Evolutionary conservation across 2,888 invertebrate genomes (phyloP).

Genomic region (Allolobophora icterica): DNA sequence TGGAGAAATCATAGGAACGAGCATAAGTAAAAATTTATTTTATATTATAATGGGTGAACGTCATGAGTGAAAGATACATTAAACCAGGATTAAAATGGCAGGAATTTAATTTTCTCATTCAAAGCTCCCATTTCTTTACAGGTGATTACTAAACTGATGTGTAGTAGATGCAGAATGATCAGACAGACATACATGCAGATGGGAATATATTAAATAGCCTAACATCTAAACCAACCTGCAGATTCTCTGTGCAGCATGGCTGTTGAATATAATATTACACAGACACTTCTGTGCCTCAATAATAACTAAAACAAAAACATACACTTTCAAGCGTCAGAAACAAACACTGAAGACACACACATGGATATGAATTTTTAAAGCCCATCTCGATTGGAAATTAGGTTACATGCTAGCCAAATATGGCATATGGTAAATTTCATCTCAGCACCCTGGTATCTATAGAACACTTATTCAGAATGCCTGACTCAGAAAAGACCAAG

Average conservation of each 20-base stretch:
- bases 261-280: slow-evolving; percentile 86
- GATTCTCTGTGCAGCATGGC: slow-evolving; percentile 71
- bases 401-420: no score
- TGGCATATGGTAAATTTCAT: no score
- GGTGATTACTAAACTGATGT: background rate
- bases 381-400: background rate
- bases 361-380: background rate
- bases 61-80: no score
- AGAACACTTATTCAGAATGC: no score
- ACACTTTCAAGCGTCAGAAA: background rate
- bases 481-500: no score
- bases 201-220: background rate
- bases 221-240: slow-evolving; percentile 66
- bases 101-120: background rate
- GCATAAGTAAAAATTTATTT: no score
- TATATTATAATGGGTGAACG: no score
- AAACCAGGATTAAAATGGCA: background rate
- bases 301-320: slow-evolving; percentile 66
- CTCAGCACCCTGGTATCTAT: no score
- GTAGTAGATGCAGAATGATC: background rate
- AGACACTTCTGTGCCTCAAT: slow-evolving; percentile 86
- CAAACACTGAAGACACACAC: background rate
- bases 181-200: background rate
- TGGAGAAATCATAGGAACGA: no score
- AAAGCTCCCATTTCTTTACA: background rate